phyloP scores from a whole-genome alignment of 2,113 vertebrate species.

The Poecilia latipinna region DNA sequence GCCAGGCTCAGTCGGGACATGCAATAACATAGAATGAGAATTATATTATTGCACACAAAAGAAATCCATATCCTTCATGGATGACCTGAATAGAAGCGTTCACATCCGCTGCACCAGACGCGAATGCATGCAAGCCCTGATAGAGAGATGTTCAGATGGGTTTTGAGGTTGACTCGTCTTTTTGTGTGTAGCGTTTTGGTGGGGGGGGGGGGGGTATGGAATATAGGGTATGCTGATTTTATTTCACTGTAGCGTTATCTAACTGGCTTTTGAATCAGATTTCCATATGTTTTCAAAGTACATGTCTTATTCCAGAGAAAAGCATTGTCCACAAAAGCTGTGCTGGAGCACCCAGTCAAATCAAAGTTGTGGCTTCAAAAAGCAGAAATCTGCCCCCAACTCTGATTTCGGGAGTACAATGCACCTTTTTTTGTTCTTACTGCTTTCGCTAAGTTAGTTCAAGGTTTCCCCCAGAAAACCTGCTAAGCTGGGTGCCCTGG shows the following conservation, averaged over 20 bases:
- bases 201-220: not conserved
- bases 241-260: not conserved
- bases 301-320: too few relatives aligned
- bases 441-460: too few relatives aligned
- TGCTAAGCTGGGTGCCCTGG: too few relatives aligned
- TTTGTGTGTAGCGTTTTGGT: not conserved
- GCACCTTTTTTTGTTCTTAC: too few relatives aligned
- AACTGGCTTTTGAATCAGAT: too few relatives aligned
- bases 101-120: constrained; percentile 24
- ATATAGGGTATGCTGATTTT: not conserved
- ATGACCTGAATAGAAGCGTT: constrained; percentile 35
- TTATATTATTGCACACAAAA: constrained; percentile 45
- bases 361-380: too few relatives aligned
- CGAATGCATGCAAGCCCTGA: constrained; percentile 27
- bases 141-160: constrained; percentile 35
- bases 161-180: constrained; percentile 20
- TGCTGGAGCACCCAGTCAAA: too few relatives aligned
- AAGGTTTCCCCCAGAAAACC: too few relatives aligned
- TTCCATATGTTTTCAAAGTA: too few relatives aligned
- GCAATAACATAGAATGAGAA: constrained; percentile 43
- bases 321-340: too few relatives aligned
- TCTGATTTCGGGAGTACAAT: too few relatives aligned
- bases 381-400: too few relatives aligned
- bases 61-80: constrained; percentile 52
- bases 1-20: constrained; percentile 28